phyloP scores from a whole-genome alignment of 2,113 vertebrate genomes.

The Geococcyx californianus region DNA sequence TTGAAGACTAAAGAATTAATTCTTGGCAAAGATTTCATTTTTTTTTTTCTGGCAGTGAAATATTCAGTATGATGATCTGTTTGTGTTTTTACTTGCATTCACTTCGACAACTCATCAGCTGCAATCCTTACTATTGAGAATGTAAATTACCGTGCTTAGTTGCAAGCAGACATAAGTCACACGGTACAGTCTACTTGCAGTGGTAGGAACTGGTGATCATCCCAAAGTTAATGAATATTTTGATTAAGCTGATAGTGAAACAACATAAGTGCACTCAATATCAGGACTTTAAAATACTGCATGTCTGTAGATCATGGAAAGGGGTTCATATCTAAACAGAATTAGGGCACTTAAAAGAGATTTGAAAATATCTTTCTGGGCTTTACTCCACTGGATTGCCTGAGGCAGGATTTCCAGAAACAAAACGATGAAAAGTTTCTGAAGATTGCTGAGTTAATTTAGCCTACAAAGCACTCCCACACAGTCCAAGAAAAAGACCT shows the following conservation, averaged over 20 bases:
- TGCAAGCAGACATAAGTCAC: neutral
- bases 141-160: neutral
- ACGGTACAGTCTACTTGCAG: neutral
- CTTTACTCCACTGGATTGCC: neutral
- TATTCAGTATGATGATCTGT: neutral
- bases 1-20: neutral
- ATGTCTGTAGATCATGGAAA: neutral
- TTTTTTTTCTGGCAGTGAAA: neutral
- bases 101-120: neutral
- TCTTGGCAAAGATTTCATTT: neutral
- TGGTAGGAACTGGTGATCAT: neutral
- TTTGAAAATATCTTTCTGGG: neutral
- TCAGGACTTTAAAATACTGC: neutral
- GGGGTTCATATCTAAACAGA: neutral
- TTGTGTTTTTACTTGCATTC: neutral
- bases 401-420: neutral
- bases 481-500: neutral
- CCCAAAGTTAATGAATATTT: neutral
- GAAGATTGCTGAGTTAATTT: neutral
- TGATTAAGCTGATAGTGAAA: neutral
- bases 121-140: neutral
- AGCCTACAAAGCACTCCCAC: neutral
- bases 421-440: neutral
- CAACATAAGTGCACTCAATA: neutral
- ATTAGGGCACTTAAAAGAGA: neutral